Base-by-base conservation (phyloP, 2,113 vertebrate species). In the Thermophis baileyi region DNA sequence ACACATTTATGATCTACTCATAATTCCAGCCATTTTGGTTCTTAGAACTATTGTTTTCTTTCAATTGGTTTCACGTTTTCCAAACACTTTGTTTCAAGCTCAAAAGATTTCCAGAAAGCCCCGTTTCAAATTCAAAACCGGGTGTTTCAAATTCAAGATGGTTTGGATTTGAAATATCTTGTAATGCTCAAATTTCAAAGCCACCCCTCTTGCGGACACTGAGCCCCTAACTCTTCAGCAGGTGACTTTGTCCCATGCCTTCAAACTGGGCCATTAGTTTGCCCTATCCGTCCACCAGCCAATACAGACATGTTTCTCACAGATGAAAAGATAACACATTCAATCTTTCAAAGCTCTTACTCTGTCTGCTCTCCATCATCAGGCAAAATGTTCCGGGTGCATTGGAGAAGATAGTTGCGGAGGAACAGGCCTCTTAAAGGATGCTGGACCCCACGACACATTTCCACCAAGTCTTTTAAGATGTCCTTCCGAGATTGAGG, bases 401-500 rank as follows among this genome's bases (percentile, higher is more conserved):
- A 99, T 95, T 99, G 99, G 93, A 99, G 96, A 92, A 99, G 98
- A 96, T 99, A 99, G 97, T 99, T 99, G 86, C 99, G 98, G 94
- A 99, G 98, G 96, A 99, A 99, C 4, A 99, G 98, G 16, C 99
- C 99, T 63, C 99, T 97, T 69, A 99, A 97, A 0, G 99, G 99
- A 97, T 99, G 99, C 95, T 99, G 99, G n/a, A 99, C 99, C 7
- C 99, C 99, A 8, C 99, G 99, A 55, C 99, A 99, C 99, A 99
- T 99, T 96, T 99, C 99, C n/a, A 99, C 99, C 96, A 99, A 96
- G 95, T 99, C 99, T 97, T 99, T 99, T 94, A 99, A 96, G 91
- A 99, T 99, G 94, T 99, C 99, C 92, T 99, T 99, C 40, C 99
- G 98, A 88, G 99, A 99, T 97, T 99, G 99, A n/a, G 99, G 99